These are phyloP conservation scores for Drosophila macrospina DNA, from an alignment of 2,888 invertebrate species.

Conservation along the genomic window DNA sequence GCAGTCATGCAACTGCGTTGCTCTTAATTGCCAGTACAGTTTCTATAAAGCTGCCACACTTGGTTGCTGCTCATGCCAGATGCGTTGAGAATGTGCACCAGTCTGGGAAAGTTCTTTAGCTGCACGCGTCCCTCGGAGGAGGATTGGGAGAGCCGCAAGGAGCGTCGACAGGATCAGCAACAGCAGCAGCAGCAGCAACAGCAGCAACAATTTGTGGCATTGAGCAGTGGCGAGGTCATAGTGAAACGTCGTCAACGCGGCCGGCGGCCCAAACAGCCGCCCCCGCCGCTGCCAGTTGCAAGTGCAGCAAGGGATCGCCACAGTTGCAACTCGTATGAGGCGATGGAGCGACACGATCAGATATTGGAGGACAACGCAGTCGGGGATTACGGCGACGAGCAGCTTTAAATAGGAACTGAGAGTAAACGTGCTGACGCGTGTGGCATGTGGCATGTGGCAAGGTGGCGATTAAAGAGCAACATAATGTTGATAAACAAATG, in stretches of 20 bases:
- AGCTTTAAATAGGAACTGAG: neutral
- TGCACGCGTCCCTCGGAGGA: conserved; percentile 35
- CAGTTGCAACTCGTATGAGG: conserved; percentile 38
- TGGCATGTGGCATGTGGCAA: neutral
- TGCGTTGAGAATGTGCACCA: conserved; percentile 46
- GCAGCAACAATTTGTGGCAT: conserved; percentile 6
- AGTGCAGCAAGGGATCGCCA: conserved; percentile 6
- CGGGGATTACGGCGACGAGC: neutral
- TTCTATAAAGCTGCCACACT: conserved; percentile 11
- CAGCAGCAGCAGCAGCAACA: conserved; percentile 11
- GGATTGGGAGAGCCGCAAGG: conserved; percentile 4
- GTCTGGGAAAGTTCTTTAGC: conserved; percentile 41
- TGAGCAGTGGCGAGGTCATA: neutral
- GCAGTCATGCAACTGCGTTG: conserved; percentile 20
- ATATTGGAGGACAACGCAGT: conserved; percentile 29
- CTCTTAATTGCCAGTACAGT: neutral
- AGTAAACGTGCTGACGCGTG: neutral
- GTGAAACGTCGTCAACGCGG: neutral
- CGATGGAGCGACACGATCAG: conserved; percentile 52
- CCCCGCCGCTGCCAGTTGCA: neutral
- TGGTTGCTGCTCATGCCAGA: neutral
- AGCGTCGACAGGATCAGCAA: conserved; percentile 4
- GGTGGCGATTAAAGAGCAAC: conserved; percentile 31
- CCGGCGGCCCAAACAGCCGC: neutral
- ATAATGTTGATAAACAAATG: conserved; percentile 14